These are phyloP conservation scores for Oncopeltus fasciatus DNA, from an alignment of 1,140 invertebrate genomes.

Conservation along the genomic window DNA sequence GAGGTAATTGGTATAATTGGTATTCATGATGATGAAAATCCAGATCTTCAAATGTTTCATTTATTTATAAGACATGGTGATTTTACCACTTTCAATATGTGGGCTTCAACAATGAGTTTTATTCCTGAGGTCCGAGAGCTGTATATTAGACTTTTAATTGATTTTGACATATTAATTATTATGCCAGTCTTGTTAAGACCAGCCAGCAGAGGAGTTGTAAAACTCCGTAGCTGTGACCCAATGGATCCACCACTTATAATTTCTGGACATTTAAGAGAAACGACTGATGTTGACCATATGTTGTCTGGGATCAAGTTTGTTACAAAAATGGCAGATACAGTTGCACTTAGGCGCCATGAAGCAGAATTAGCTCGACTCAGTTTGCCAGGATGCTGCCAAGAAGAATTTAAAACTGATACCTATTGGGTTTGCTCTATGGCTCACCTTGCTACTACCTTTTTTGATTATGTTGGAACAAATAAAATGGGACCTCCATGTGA, in stretches of 20 bases:
- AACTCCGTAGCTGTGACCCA: slow-evolving; percentile 36
- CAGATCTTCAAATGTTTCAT: slow-evolving; percentile 29
- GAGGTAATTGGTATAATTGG: slow-evolving; percentile 32
- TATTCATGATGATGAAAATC: slow-evolving; percentile 28
- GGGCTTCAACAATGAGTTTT: not conserved
- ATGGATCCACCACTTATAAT: slow-evolving; percentile 40
- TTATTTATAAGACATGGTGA: not conserved
- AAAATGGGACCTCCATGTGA: slow-evolving; percentile 59
- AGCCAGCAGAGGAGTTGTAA: slow-evolving; percentile 33
- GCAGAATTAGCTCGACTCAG: slow-evolving; percentile 13
- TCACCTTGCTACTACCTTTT: slow-evolving; percentile 31
- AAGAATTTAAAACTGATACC: slow-evolving; percentile 27
- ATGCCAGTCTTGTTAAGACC: slow-evolving; percentile 33
- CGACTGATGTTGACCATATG: slow-evolving; percentile 19
- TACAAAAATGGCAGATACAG: slow-evolving; percentile 34
- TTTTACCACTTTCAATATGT: not conserved
- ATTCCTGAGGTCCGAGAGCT: slow-evolving; percentile 1
- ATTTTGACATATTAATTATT: slow-evolving; percentile 37
- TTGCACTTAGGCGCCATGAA: slow-evolving; percentile 37
- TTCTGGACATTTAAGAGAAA: slow-evolving; percentile 35
- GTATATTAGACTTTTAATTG: not conserved
- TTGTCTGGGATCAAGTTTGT: slow-evolving; percentile 39
- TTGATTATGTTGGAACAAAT: slow-evolving; percentile 55
- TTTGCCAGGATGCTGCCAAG: slow-evolving; percentile 16
- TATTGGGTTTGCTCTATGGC: slow-evolving; percentile 30